These are phyloP conservation scores for Patella depressa DNA, from an alignment of 2,888 invertebrate species.

Conservation along the genomic window DNA sequence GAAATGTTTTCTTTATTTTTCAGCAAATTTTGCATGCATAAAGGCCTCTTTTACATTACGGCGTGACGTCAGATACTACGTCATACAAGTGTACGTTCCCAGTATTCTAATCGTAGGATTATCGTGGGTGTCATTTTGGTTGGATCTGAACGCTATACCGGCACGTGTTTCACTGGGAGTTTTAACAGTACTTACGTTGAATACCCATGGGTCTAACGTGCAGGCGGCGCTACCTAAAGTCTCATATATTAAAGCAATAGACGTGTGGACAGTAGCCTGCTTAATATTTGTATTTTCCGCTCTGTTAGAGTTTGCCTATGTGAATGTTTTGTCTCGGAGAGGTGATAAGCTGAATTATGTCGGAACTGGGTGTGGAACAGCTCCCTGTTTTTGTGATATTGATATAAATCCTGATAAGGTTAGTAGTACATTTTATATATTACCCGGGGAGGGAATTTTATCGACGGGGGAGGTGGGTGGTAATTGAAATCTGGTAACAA, in stretches of 20 bases:
- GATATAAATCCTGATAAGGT: too few relatives aligned
- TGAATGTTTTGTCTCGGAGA: slow-evolving; percentile 41
- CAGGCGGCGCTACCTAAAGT: slow-evolving; percentile 91
- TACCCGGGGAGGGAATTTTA: too few relatives aligned
- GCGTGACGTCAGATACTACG: slow-evolving; percentile 87
- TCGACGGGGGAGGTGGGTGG: too few relatives aligned
- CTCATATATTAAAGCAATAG: slow-evolving; percentile 92
- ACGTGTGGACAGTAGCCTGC: slow-evolving; percentile 67
- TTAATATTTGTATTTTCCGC: slow-evolving; percentile 42
- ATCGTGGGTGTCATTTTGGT: slow-evolving; percentile 98
- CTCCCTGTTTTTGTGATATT: too few relatives aligned
- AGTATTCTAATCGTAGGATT: slow-evolving; percentile 92
- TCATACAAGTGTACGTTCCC: slow-evolving; percentile 93
- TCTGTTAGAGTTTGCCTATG: slow-evolving; percentile 43
- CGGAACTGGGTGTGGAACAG: too few relatives aligned
- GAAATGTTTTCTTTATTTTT: neutral
- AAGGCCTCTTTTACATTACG: slow-evolving; percentile 89
- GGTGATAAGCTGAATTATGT: slow-evolving; percentile 27
- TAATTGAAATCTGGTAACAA: too few relatives aligned
- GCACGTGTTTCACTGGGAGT: slow-evolving; percentile 90
- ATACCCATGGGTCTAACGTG: slow-evolving; percentile 92
- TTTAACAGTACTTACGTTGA: slow-evolving; percentile 80
- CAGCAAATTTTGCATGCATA: slow-evolving; percentile 75
- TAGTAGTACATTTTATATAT: too few relatives aligned
- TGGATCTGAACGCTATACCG: slow-evolving; percentile 86